phyloP scores from a whole-genome alignment of 1,140 invertebrate genomes.

The Lordiphosa clarofinis region DNA sequence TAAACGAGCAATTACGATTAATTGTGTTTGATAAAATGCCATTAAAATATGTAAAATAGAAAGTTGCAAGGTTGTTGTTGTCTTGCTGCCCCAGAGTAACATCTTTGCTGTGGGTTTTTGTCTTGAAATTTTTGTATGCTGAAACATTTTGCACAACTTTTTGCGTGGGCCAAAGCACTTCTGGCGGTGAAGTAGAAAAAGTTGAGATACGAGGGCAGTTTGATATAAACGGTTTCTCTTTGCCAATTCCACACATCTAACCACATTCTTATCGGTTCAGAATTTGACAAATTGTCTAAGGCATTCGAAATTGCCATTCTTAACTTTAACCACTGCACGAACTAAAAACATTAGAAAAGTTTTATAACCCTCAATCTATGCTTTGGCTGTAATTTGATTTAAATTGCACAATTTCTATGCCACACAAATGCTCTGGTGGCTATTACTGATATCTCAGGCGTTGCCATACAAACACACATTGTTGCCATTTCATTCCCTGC shows the following conservation, averaged over 20 bases:
- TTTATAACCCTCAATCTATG: conserved; percentile 3
- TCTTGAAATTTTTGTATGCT: conserved; percentile 17
- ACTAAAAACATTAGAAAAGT: background rate
- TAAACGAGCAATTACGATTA: conserved; percentile 76
- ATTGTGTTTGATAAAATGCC: conserved; percentile 70
- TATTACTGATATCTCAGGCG: conserved; percentile 10
- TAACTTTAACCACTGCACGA: background rate
- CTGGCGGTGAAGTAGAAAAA: no score
- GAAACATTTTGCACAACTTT: conserved; percentile 9
- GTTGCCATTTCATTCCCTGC: background rate
- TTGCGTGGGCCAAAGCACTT: conserved; percentile 7
- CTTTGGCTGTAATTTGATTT: conserved; percentile 10
- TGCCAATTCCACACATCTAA: no score
- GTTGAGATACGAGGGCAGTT: no score
- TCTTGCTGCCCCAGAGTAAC: conserved; percentile 4
- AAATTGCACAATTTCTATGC: conserved; percentile 3
- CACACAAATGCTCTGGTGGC: conserved; percentile 4
- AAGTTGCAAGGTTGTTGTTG: conserved; percentile 38
- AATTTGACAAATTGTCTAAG: no score
- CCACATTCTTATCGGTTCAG: no score
- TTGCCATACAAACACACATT: conserved; percentile 4
- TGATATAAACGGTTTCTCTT: no score
- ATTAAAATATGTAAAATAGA: conserved; percentile 62
- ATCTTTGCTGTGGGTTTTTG: conserved; percentile 4
- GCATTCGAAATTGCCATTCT: no score